phyloP scores from a whole-genome alignment of 2,797 vertebrate species.

The Diceros bicornis region DNA sequence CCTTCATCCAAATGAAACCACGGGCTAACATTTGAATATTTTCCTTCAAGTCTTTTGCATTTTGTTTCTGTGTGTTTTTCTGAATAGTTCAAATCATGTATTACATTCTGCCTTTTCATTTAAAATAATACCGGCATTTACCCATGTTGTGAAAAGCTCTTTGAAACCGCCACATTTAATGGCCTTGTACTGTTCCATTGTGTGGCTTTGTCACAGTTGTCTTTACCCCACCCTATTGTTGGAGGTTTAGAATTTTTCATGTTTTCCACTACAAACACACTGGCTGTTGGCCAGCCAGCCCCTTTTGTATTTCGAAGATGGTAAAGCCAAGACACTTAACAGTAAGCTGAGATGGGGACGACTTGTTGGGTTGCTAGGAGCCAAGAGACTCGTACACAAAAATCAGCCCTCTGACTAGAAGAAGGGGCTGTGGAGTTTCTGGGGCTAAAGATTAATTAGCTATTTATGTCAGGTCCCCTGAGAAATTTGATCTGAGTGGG shows the following conservation, averaged over 20 bases:
- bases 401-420: not conserved
- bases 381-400: constrained; percentile 4
- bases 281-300: not conserved
- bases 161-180: not conserved
- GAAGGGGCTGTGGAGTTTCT: not conserved
- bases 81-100: not conserved
- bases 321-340: not conserved
- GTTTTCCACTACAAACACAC: not conserved
- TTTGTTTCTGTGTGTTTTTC: constrained; percentile 40
- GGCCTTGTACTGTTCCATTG: not conserved
- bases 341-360: not conserved
- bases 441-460: not conserved
- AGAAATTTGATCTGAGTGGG: constrained; percentile 2
- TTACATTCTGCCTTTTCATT: not conserved
- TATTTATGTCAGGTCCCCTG: not conserved
- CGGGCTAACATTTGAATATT: not conserved
- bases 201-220: not conserved
- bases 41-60: not conserved
- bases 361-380: not conserved
- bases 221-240: not conserved
- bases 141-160: not conserved
- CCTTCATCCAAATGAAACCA: not conserved
- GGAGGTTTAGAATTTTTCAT: not conserved
- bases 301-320: not conserved
- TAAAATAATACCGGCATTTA: not conserved